phyloP scores from a whole-genome alignment of 2,113 vertebrate genomes.

The Meles meles region DNA sequence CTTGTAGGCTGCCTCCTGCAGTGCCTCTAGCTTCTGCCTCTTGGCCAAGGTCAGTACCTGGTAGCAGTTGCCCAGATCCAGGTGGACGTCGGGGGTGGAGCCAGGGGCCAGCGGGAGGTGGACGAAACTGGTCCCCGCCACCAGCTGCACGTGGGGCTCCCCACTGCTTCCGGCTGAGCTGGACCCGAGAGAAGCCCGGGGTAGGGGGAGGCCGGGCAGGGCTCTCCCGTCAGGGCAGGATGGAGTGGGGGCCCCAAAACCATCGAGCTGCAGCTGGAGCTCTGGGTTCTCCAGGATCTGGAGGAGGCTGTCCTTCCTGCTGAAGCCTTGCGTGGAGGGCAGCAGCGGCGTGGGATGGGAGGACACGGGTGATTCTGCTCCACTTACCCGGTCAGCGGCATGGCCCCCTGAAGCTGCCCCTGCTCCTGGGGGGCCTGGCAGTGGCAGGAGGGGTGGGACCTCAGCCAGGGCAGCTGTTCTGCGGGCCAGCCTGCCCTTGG shows the following conservation, averaged over 20 bases:
- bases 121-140: constrained; percentile 74
- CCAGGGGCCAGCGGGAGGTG: constrained; percentile 64
- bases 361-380: fast-evolving
- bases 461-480: background rate
- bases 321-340: fast-evolving
- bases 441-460: background rate
- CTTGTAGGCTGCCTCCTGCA: constrained; percentile 85
- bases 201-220: background rate
- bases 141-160: constrained; percentile 57
- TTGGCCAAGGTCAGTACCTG: constrained; percentile 87
- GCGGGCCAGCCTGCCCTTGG: background rate
- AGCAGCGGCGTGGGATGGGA: fast-evolving
- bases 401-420: background rate
- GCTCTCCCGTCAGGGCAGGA: background rate
- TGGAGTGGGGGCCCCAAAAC: background rate
- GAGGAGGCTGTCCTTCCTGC: constrained; percentile 84
- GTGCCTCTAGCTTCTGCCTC: constrained; percentile 76
- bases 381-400: fast-evolving
- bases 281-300: constrained; percentile 81
- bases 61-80: constrained; percentile 92
- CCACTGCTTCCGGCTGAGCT: background rate
- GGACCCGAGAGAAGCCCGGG: background rate
- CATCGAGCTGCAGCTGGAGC: constrained; percentile 74
- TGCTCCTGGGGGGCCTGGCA: background rate
- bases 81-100: constrained; percentile 70